Evolutionary conservation across 1,140 invertebrate species (phyloP), one percentile per base, ranked within the genome.

Genomic region (Nephila pilipes): DNA sequence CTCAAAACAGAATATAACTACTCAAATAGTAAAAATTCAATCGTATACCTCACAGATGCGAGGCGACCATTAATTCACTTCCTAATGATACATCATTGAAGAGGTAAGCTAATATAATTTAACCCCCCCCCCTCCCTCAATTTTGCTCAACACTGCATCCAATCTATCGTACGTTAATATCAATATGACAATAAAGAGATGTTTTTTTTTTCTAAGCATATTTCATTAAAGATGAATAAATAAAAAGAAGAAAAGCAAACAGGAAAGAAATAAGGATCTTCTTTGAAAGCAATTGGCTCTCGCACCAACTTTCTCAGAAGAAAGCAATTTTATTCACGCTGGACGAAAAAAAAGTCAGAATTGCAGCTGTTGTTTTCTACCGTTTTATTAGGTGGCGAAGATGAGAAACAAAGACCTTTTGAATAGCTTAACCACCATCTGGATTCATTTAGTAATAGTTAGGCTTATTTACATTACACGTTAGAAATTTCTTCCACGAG

Each of bases 191-290:
- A 69, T 25, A 25, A 69, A 69, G 6, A 69, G 63, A 69, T 69
- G 63, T 36, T 46, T 36, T 38, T 36, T 80, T 46, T 36, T 46
- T 32, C 22, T 14, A 16, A 46, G 38, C 79, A 36, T 80, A 80
- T 80, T 80, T 36, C 32, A 80, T 80, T 36, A 46, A 46, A 80
- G 79, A 80, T 80, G 38, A 80, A 80, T 46, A 80, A 36, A 80
- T 80, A 46, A 80, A 22, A 38, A n/a, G 16, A 38, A 20, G 32
- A 5, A n/a, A 38, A 20, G 32, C 20, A 80, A 46, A 80, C 29
- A 29, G n/a, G 29, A 22, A 36, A 46, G 38, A 80, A 80, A 46
- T n/a, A 46, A 80, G 22, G 32, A 22, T 16, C 79, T 46, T 36
- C 18, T 18, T 36, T 14, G 36, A 38, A 38, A 38, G 32, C 20